Conservation (phyloP, 2,888 invertebrate species). For the Cheiracanthium punctorium region DNA sequence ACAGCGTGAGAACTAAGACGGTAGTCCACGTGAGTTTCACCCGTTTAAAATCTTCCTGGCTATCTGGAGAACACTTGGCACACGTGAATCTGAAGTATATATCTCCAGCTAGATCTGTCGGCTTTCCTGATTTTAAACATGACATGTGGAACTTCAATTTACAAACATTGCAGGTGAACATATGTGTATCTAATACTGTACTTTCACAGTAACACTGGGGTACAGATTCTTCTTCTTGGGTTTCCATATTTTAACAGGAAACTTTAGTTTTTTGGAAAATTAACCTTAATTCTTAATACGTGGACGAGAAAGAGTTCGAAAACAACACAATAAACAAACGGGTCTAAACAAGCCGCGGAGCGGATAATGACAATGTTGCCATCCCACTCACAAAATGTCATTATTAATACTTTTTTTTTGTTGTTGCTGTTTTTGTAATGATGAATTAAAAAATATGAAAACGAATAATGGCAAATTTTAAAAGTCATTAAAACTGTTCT, state of each 20-base stretch:
- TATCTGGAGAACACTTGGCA: constrained; percentile 80
- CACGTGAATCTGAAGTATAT: constrained; percentile 86
- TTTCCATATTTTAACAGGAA: neutral
- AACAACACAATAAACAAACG: too few species aligned
- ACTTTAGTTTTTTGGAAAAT: too few species aligned
- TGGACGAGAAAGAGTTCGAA: too few species aligned
- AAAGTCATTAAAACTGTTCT: too few species aligned
- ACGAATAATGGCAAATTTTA: too few species aligned
- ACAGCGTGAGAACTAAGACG: constrained; percentile 84
- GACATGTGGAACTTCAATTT: constrained; percentile 75
- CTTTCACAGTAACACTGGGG: constrained; percentile 39
- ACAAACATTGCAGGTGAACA: constrained; percentile 41
- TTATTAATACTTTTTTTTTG: too few species aligned
- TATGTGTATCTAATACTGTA: constrained; percentile 27
- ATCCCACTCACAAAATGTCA: too few species aligned
- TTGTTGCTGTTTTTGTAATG: too few species aligned
- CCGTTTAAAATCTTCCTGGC: constrained; percentile 80
- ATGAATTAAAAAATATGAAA: too few species aligned
- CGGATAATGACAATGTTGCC: too few species aligned
- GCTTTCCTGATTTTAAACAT: constrained; percentile 82
- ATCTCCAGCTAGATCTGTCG: constrained; percentile 84
- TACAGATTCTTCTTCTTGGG: neutral
- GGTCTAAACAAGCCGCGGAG: too few species aligned
- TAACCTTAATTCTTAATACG: too few species aligned
- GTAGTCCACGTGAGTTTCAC: constrained; percentile 86